These are phyloP conservation scores for Clostera curtula DNA, from an alignment of 2,888 invertebrate genomes.

Conservation along the genomic window DNA sequence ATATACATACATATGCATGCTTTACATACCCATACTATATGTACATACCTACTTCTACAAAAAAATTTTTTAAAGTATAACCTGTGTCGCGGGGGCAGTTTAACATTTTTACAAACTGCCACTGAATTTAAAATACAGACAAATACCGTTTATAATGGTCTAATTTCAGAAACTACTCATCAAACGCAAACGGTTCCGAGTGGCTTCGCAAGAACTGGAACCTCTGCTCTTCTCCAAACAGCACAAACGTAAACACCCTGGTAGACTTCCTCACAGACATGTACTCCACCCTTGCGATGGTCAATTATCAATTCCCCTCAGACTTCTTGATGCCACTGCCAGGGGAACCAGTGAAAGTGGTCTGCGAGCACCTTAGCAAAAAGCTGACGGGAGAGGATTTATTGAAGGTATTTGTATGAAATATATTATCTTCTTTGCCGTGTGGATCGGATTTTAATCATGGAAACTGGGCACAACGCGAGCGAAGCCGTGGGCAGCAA, in stretches of 20 bases:
- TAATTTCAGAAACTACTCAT: slow-evolving; percentile 62
- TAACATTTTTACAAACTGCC: too few species aligned
- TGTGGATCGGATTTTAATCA: too few species aligned
- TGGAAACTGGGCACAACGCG: too few species aligned
- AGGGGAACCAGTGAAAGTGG: slow-evolving; percentile 84
- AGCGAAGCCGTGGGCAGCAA: too few species aligned
- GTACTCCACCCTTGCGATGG: slow-evolving; percentile 91
- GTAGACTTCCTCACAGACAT: slow-evolving; percentile 82
- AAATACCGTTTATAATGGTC: too few species aligned
- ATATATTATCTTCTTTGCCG: too few species aligned
- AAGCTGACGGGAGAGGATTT: slow-evolving; percentile 63
- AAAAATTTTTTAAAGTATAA: too few species aligned
- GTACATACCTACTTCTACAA: too few species aligned
- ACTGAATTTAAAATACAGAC: too few species aligned
- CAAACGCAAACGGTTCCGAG: slow-evolving; percentile 78
- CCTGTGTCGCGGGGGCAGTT: too few species aligned
- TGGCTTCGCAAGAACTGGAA: slow-evolving; percentile 83
- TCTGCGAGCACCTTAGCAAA: slow-evolving; percentile 73
- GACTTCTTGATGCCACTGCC: slow-evolving; percentile 89
- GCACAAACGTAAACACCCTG: slow-evolving; percentile 54
- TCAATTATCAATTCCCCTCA: slow-evolving; percentile 93
- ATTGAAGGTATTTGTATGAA: slow-evolving; percentile 46
- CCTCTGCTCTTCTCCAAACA: slow-evolving; percentile 81
- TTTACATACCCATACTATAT: too few species aligned
- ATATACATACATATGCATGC: too few species aligned